A percentile compares a stretch with the other conserved stretches of the same genome.
Conservation (phyloP, 2,113 vertebrate genomes). For the Hypanus sabinus region DNA sequence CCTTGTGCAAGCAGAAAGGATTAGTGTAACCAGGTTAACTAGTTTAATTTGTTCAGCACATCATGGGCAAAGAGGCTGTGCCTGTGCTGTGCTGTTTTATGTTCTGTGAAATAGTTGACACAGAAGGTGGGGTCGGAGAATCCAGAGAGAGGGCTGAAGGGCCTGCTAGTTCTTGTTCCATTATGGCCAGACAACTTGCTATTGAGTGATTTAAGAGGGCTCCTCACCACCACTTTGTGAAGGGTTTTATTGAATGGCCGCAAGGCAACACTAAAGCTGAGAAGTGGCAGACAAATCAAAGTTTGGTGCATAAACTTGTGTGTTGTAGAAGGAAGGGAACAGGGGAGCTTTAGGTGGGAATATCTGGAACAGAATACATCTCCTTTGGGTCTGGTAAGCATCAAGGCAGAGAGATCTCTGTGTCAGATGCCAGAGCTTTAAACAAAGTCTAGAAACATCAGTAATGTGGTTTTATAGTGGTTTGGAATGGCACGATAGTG, state of each 20-base stretch:
- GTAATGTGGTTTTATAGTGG: background rate
- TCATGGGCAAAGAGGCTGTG: no score
- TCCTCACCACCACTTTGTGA: no score
- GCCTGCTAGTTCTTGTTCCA: no score
- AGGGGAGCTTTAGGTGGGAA: background rate
- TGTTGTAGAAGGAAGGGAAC: background rate
- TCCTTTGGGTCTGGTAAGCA: background rate
- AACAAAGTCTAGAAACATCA: background rate
- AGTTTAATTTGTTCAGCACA: no score
- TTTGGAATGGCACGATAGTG: no score
- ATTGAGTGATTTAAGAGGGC: no score
- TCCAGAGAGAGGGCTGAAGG: background rate
- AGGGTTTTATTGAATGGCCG: no score
- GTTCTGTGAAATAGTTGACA: background rate
- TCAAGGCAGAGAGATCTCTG: background rate
- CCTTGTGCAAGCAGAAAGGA: no score
- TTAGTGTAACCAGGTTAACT: no score
- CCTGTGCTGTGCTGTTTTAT: no score
- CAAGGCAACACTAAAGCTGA: no score
- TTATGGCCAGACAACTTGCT: no score
- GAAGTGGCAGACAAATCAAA: background rate
- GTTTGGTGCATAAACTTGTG: background rate
- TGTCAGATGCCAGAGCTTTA: background rate
- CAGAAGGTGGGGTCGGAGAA: background rate
- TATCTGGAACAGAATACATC: background rate